Conservation (phyloP, 2,113 vertebrate species). For the Larimichthys crocea region DNA sequence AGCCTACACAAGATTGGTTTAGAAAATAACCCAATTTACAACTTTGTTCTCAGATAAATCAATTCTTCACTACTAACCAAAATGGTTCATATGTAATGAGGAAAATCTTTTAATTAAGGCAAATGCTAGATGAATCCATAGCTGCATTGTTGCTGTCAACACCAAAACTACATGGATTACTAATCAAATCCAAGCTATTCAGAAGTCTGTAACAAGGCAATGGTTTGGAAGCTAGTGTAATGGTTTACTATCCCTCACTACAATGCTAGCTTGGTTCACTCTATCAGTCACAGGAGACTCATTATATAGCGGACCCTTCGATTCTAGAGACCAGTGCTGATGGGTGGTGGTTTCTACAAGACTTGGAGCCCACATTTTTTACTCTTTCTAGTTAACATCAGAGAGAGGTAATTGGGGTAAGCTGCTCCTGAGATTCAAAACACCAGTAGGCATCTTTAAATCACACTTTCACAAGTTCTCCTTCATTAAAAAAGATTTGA, state of each 20-base stretch:
- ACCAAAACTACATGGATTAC: neutral
- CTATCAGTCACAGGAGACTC: neutral
- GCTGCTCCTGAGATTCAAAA: constrained; percentile 5
- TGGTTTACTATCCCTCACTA: neutral
- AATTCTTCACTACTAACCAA: neutral
- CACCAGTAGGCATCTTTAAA: neutral
- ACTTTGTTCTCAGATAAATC: neutral
- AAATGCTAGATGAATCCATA: neutral
- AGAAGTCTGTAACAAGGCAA: neutral
- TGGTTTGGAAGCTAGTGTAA: neutral
- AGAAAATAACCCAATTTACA: neutral
- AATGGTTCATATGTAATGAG: neutral
- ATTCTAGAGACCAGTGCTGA: neutral
- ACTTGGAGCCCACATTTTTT: neutral
- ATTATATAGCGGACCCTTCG: neutral
- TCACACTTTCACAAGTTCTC: neutral
- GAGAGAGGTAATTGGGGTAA: neutral
- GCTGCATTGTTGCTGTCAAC: neutral
- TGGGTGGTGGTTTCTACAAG: neutral
- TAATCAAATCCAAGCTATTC: neutral
- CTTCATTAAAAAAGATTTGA: constrained; percentile 8
- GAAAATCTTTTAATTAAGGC: neutral
- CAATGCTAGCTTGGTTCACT: neutral
- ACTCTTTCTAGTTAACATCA: neutral
- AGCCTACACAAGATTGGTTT: too few species aligned